A percentile compares a stretch with the other conserved stretches of the same genome.
These are phyloP conservation scores for Xenopus borealis DNA, from an alignment of 2,113 vertebrate species.

Conservation along the genomic window DNA sequence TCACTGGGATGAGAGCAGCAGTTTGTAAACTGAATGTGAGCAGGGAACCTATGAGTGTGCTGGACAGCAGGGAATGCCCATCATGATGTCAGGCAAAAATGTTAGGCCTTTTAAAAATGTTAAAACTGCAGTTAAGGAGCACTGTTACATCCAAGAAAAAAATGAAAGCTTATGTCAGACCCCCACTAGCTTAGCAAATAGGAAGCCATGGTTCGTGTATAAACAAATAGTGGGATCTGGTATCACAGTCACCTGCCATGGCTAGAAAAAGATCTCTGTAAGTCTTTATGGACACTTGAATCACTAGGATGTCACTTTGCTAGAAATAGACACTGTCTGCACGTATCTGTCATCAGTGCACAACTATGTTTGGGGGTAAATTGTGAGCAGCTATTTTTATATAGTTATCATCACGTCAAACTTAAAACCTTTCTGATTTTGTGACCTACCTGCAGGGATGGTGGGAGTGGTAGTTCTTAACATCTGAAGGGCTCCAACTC, in stretches of 20 bases:
- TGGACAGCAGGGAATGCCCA: no score
- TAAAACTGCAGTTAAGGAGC: slow-evolving; percentile 38
- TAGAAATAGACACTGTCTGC: slow-evolving; percentile 49
- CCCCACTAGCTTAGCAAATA: slow-evolving; percentile 60
- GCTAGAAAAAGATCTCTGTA: slow-evolving; percentile 59
- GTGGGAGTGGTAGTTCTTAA: no score
- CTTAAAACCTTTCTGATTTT: no score
- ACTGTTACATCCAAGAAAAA: slow-evolving; percentile 49
- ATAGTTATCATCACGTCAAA: not conserved
- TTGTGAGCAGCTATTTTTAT: not conserved
- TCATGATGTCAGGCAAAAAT: no score
- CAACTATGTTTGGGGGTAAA: slow-evolving; percentile 6
- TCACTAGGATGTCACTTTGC: slow-evolving; percentile 54
- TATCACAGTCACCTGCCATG: slow-evolving; percentile 56
- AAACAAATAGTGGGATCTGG: slow-evolving; percentile 38
- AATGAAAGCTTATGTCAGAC: no score
- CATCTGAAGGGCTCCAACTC: no score
- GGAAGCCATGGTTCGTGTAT: slow-evolving; percentile 61
- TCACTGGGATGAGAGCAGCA: no score
- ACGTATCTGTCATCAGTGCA: slow-evolving; percentile 46
- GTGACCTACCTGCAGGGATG: no score
- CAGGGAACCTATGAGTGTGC: no score
- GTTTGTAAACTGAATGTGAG: no score
- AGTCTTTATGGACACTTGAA: slow-evolving; percentile 56
- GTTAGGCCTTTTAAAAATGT: no score